These are phyloP conservation scores for Leptura quadrifasciata DNA, from an alignment of 2,888 invertebrate species.

Conservation along the genomic window DNA sequence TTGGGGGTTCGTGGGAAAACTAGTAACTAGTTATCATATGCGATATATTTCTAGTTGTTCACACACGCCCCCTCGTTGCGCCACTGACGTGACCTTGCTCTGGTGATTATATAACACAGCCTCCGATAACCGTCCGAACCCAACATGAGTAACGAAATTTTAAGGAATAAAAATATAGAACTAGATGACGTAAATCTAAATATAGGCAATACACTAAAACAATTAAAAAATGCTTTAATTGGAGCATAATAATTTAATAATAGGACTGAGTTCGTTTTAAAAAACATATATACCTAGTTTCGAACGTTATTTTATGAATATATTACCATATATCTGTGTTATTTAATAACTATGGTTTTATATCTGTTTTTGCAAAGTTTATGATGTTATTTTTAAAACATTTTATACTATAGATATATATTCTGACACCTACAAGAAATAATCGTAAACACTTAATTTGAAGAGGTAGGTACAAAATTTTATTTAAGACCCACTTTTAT, in stretches of 20 bases:
- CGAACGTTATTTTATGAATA: not conserved
- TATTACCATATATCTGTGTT: not conserved
- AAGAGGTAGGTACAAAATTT: too few species aligned
- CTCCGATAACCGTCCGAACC: not conserved
- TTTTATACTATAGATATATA: too few species aligned
- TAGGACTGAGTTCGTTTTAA: not conserved
- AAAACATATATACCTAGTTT: not conserved
- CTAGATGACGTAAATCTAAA: not conserved
- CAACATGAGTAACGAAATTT: not conserved
- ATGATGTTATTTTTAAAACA: too few species aligned
- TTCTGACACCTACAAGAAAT: too few species aligned
- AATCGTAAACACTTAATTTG: too few species aligned
- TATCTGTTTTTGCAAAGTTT: not conserved
- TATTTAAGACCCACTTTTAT: too few species aligned
- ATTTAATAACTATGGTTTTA: not conserved
- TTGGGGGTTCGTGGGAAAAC: too few species aligned
- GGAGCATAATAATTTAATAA: not conserved
- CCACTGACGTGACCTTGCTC: not conserved
- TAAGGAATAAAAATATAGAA: not conserved
- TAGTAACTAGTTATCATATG: too few species aligned
- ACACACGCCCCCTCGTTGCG: too few species aligned
- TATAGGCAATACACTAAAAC: not conserved
- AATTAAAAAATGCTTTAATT: not conserved
- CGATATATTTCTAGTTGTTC: too few species aligned
- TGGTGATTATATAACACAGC: not conserved